A percentile compares a stretch with the other conserved stretches of the same genome.
These are phyloP conservation scores for Palythoa grandiflora DNA, from an alignment of 92 coral and sea anemone genomes.

Conservation along the genomic window DNA sequence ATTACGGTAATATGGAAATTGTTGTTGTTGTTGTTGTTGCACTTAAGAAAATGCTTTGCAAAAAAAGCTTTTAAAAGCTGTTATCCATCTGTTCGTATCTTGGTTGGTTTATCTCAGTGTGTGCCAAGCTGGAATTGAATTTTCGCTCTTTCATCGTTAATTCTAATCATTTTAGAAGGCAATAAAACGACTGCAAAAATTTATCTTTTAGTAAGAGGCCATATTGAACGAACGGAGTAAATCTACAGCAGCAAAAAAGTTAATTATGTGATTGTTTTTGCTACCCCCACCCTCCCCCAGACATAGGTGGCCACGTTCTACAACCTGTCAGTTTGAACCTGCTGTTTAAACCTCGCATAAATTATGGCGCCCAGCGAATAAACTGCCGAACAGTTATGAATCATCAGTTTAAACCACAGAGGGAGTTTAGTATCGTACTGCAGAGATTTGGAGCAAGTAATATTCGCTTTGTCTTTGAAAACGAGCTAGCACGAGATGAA, in stretches of 20 bases:
- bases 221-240: neutral
- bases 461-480: neutral
- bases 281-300: slow-evolving; percentile 13
- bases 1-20: too few relatives aligned
- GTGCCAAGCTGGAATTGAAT: too few relatives aligned
- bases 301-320: slow-evolving; percentile 38
- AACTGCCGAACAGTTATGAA: slow-evolving; percentile 14
- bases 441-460: neutral
- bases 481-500: neutral
- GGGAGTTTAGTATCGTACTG: neutral
- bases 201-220: too few relatives aligned
- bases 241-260: neutral
- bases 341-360: slow-evolving; percentile 37
- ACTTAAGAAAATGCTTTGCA: too few relatives aligned
- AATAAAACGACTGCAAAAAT: too few relatives aligned
- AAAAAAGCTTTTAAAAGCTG: too few relatives aligned
- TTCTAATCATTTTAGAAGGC: too few relatives aligned
- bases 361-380: slow-evolving; percentile 16
- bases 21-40: too few relatives aligned
- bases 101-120: too few relatives aligned
- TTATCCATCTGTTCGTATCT: too few relatives aligned
- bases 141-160: too few relatives aligned
- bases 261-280: neutral
- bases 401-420: slow-evolving; percentile 7
- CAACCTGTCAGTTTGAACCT: slow-evolving; percentile 33